Conservation (phyloP, 2,888 invertebrate species). For the Pilophorus perplexus region DNA sequence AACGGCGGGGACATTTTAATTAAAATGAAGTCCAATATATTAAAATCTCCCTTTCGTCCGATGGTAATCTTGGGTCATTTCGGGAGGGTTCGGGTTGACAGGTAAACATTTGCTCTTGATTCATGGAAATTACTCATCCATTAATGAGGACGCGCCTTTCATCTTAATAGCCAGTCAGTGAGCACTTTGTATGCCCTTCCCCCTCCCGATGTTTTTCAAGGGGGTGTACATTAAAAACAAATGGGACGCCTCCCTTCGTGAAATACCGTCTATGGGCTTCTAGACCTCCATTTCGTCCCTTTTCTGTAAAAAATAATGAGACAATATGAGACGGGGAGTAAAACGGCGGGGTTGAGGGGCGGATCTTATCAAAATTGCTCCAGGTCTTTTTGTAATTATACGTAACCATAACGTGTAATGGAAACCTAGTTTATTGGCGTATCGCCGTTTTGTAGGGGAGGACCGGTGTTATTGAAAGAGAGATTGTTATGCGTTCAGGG, state of each 20-base stretch:
- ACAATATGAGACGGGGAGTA: background rate
- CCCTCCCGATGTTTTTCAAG: background rate
- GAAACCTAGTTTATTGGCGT: background rate
- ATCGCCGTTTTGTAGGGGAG: too few species aligned
- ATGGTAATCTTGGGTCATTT: conserved; percentile 12
- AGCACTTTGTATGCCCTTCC: background rate
- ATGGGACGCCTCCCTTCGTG: conserved; percentile 3
- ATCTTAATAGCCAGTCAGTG: conserved; percentile 17
- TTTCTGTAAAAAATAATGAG: conserved; percentile 15
- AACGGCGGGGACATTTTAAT: conserved; percentile 8
- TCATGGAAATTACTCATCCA: conserved; percentile 19
- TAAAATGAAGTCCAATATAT: background rate
- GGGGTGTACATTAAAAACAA: conserved; percentile 17
- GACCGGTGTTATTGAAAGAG: too few species aligned
- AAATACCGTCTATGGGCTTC: conserved; percentile 13
- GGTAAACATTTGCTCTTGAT: conserved; percentile 8
- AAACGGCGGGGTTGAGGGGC: background rate
- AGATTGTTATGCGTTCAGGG: too few species aligned
- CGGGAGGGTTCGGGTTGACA: background rate
- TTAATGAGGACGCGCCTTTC: conserved; percentile 22
- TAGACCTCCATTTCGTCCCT: too few species aligned
- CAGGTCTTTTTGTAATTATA: background rate
- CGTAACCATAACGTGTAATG: background rate
- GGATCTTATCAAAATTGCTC: conserved; percentile 5
- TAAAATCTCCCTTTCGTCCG: background rate